Percentiles rank a stretch among this genome's conserved stretches.
These are phyloP conservation scores for Episyrphus balteatus DNA, from an alignment of 1,140 invertebrate genomes.

Conservation along the genomic window DNA sequence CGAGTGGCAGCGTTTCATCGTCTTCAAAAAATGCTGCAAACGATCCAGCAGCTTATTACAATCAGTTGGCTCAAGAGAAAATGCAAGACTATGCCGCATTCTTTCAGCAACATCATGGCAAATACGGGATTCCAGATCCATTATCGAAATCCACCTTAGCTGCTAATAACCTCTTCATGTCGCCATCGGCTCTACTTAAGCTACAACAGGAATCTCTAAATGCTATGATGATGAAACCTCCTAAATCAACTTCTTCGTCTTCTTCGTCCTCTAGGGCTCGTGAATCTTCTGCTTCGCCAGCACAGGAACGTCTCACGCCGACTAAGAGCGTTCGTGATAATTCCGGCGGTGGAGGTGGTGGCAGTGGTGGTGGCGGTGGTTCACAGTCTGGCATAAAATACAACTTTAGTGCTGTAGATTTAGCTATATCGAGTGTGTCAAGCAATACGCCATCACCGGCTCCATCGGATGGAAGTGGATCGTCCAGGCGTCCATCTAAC, in stretches of 20 bases:
- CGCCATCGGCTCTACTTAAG: conserved; percentile 40
- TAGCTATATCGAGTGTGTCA: conserved; percentile 37
- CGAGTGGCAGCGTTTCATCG: conserved; percentile 13
- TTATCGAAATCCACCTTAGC: conserved; percentile 56
- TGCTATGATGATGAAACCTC: conserved; percentile 39
- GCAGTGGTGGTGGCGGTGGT: conserved; percentile 19
- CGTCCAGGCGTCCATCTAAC: conserved; percentile 22
- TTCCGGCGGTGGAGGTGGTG: conserved; percentile 11
- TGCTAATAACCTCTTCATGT: conserved; percentile 56
- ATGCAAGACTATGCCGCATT: conserved; percentile 33
- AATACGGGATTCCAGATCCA: conserved; percentile 47
- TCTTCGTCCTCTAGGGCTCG: conserved; percentile 20
- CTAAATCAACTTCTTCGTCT: conserved; percentile 26
- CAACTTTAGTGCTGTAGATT: conserved; percentile 38
- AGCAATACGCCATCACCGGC: conserved; percentile 32
- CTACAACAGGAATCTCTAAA: conserved; percentile 41
- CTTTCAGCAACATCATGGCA: conserved; percentile 31
- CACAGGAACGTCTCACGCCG: conserved; percentile 32
- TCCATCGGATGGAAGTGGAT: conserved; percentile 25
- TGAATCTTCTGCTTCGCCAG: conserved; percentile 34
- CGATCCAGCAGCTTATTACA: conserved; percentile 28
- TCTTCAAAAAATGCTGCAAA: conserved; percentile 9
- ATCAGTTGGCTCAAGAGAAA: conserved; percentile 31
- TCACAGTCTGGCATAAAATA: conserved; percentile 30
- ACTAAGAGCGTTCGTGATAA: conserved; percentile 18